Conservation (phyloP, 2,113 vertebrate species). For the Elachura formosa region DNA sequence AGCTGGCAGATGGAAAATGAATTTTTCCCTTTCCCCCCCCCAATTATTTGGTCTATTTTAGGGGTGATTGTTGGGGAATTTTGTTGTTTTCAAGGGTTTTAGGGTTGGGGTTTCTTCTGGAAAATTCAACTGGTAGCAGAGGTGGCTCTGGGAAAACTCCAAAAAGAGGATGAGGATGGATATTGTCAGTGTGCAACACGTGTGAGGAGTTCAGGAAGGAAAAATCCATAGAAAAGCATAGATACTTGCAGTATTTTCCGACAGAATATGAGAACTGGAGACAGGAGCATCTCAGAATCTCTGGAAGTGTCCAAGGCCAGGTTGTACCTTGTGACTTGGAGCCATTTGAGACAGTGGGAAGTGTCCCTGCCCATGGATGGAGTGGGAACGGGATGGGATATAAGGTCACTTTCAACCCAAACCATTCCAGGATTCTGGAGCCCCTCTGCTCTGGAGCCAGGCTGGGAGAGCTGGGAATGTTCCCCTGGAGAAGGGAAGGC, state of each 20-base stretch:
- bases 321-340: not conserved
- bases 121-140: not conserved
- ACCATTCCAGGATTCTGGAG: not conserved
- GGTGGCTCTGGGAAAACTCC: not conserved
- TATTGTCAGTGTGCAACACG: accelerated
- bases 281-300: not conserved
- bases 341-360: accelerated
- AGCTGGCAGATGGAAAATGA: not conserved
- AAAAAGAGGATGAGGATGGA: not conserved
- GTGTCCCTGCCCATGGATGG: accelerated
- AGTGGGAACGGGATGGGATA: not conserved
- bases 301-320: accelerated
- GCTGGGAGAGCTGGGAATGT: not conserved
- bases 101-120: not conserved
- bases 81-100: not conserved
- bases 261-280: not conserved
- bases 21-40: not conserved
- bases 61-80: accelerated
- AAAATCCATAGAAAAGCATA: not conserved
- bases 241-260: not conserved
- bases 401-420: accelerated
- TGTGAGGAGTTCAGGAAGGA: not conserved
- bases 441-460: not conserved
- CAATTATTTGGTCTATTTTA: not conserved
- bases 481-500: not conserved